A percentile compares a stretch with the other conserved stretches of the same genome.
Conservation (phyloP, 2,113 vertebrate genomes). For the Chlamydotis undulata region DNA sequence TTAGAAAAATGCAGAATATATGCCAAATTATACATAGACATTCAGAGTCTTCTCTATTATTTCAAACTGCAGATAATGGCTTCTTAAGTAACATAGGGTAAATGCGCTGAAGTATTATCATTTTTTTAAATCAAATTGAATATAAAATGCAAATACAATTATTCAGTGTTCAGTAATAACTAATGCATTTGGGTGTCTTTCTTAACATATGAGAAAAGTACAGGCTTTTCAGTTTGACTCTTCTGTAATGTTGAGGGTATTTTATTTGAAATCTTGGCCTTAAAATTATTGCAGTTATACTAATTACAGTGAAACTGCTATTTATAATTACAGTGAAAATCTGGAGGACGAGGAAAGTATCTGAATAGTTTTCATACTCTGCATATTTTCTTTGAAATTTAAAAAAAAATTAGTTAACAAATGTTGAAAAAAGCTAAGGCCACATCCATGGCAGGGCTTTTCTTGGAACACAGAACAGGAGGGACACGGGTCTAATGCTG, state of each 20-base stretch:
- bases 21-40: neutral
- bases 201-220: neutral
- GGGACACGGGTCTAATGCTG: neutral
- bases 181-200: neutral
- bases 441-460: neutral
- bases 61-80: conserved; percentile 3
- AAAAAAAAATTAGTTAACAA: neutral
- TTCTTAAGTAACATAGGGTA: neutral
- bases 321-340: neutral
- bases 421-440: neutral
- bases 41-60: neutral
- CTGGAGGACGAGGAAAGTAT: neutral
- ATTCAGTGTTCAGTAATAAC: neutral
- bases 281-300: neutral
- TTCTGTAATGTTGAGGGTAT: neutral
- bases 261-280: neutral
- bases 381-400: neutral
- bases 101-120: neutral
- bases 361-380: neutral
- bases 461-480: neutral
- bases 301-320: neutral
- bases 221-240: neutral
- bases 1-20: neutral
- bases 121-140: conserved; percentile 5
- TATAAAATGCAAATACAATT: conserved; percentile 14